Evolutionary conservation across 2,888 invertebrate species (phyloP), one percentile per base, ranked within the genome.

Genomic region (Andrena marginata): DNA sequence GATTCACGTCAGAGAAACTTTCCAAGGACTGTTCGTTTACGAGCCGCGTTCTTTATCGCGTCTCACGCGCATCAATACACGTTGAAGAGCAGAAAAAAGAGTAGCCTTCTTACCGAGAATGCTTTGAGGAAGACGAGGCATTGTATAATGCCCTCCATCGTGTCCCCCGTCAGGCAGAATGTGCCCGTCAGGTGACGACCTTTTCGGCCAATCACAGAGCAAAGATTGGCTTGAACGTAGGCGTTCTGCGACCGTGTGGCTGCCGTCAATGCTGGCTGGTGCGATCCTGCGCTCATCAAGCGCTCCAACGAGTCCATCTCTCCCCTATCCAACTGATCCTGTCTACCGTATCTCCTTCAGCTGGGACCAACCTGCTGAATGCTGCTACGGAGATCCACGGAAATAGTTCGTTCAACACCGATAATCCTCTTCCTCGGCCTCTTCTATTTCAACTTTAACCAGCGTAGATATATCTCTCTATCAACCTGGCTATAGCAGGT

Each of bases 71-170:
- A n/a, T 1, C 3, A 5, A 10, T n/a, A 7, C 26, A 42, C 42
- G 51, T n/a, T 59, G 8, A 68, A 56, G 42, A 42, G 16, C 4
- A n/a, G 20, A n/a, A 10, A 42, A 42, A 62, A 62, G 10, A 8
- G 8, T 67, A n/a, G 7, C 35, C 33, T 13, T 31, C 98, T 97
- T 95, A 98, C 98, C 97, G 98, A 97, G 94, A 98, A 98, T 56
- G 98, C 98, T 95, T 98, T 98, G 93, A 98, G 96, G 95, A 98
- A 98, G 91, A 98, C 98, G 92, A 98, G 96, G 94, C 98, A 98
- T 95, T 98, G 98, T 93, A 98, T 98, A 93, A 98, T 98, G 90
- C 98, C 98, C 94, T 98, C 98, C 98, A 98, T 98, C 81, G 98
- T 98, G 94, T 98, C 98, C 73, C 98, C 98, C 64, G 97, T 97